phyloP scores from a whole-genome alignment of 1,140 invertebrate species.

The Drosophila baimaii region DNA sequence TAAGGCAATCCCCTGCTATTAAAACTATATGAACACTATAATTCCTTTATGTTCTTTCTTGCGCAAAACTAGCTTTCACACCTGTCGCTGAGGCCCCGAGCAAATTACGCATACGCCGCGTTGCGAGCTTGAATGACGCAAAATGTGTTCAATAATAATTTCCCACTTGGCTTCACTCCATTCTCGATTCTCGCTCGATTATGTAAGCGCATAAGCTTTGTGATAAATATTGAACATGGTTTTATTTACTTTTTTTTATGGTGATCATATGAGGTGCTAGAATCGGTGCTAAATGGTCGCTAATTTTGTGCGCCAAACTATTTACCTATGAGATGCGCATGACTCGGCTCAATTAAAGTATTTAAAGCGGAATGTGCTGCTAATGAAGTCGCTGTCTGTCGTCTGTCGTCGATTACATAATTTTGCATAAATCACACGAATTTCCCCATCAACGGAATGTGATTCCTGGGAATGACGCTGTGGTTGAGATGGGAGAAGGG shows the following conservation, averaged over 20 bases:
- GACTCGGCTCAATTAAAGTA: slow-evolving; percentile 46
- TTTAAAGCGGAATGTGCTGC: slow-evolving; percentile 17
- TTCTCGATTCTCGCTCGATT: slow-evolving; percentile 21
- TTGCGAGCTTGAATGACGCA: slow-evolving; percentile 12
- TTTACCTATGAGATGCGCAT: slow-evolving; percentile 19
- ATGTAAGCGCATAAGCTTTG: slow-evolving; percentile 34
- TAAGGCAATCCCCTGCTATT: not conserved
- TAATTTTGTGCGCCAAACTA: slow-evolving; percentile 22
- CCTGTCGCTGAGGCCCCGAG: slow-evolving; percentile 16
- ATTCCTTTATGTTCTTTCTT: not conserved
- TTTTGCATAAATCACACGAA: slow-evolving; percentile 59
- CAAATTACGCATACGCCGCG: slow-evolving; percentile 51
- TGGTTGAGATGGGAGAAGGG: slow-evolving; percentile 35
- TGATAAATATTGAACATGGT: slow-evolving; percentile 15
- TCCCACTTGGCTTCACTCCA: slow-evolving; percentile 17
- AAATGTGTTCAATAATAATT: slow-evolving; percentile 33
- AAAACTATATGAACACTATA: not conserved
- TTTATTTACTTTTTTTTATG: slow-evolving; percentile 13
- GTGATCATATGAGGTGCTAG: slow-evolving; percentile 50
- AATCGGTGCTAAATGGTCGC: slow-evolving; percentile 41
- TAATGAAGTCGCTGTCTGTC: slow-evolving; percentile 27
- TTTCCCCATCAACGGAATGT: slow-evolving; percentile 13
- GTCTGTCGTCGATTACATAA: slow-evolving; percentile 36
- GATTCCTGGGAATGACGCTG: too few relatives aligned
- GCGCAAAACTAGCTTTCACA: slow-evolving; percentile 23